Conservation (phyloP, 1,140 invertebrate species). For the Brachionus rotundiformis region DNA sequence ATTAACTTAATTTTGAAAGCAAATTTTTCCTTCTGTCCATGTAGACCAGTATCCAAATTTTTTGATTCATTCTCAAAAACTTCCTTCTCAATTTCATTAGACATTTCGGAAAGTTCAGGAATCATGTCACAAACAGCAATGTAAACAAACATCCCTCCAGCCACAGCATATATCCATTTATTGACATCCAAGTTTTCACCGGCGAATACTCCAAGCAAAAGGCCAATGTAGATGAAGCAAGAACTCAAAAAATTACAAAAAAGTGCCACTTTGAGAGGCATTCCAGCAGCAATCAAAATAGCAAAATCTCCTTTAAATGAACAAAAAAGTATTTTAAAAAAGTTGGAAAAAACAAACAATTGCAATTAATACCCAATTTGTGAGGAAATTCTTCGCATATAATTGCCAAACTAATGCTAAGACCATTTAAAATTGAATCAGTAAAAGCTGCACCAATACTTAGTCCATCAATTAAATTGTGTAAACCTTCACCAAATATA, state of each 20-base stretch:
- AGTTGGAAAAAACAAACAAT: not conserved
- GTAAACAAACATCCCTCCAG: conserved; percentile 72
- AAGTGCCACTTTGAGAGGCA: conserved; percentile 69
- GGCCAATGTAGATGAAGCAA: conserved; percentile 71
- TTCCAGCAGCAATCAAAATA: conserved; percentile 68
- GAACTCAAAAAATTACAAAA: conserved; percentile 73
- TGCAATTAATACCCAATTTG: conserved; percentile 68
- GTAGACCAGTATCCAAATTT: not conserved
- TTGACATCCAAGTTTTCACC: conserved; percentile 64
- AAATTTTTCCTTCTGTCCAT: not conserved
- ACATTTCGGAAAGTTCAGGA: conserved; percentile 24
- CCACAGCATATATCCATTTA: conserved; percentile 71
- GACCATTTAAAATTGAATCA: conserved; percentile 68
- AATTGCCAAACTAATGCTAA: conserved; percentile 72
- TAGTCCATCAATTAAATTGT: conserved; percentile 74
- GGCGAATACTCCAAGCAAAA: conserved; percentile 67
- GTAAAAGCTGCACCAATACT: conserved; percentile 74
- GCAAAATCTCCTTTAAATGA: conserved; percentile 71
- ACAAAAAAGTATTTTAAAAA: not conserved
- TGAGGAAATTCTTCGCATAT: conserved; percentile 75
- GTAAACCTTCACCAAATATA: conserved; percentile 73
- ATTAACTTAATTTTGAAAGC: not conserved
- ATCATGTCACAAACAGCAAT: conserved; percentile 70
- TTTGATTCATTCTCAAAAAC: not conserved
- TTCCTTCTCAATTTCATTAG: conserved; percentile 43